Base-by-base conservation (phyloP, 2,797 vertebrate species). In the Sternarchorhynchus goeldii region DNA sequence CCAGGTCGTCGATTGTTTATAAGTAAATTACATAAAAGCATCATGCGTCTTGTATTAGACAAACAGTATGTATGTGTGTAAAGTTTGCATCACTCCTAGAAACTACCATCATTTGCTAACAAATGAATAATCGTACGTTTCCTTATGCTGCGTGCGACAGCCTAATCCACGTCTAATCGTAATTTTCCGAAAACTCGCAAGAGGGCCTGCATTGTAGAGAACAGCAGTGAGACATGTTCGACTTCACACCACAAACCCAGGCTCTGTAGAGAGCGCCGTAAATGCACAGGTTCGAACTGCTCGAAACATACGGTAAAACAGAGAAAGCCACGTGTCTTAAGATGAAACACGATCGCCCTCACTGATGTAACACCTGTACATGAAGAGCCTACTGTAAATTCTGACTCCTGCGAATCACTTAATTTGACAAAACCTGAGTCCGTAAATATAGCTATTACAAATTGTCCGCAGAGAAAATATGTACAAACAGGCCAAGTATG, bases 311-410 rank as follows among this genome's bases (percentile, higher is more conserved):
- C 8, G 45, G 12, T 2, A 12, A 50, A 14, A 50, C 1, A 36
- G 8, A 34, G 32, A 71, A 29, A 66, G 58, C 70, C 71, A 67
- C 76, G 69, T 78, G 77, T 45, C 20, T 29, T 14, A 39, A 10
- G 50, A 75, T 3, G 73, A 57, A 16, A 57, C 59, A 32, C 53
- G 59, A 62, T 12, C 10, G 10, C 10, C 0, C 3, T 50, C 45
- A 36, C 6, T 1, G 31, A 64, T 2, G 6, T 10, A 50, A 50
- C 45, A 39, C 62, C 32, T 36, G 34, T n/a, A 36, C 1, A n/a
- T 6, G 60, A 34, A 32, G 3, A 32, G 1, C 4, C 10, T 62
- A 6, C 62, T 64, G 14, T 8, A 36, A 64, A n/a, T n/a, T 8
- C 18, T 20, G 18, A 34, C 16, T 18, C 4, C 2, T 64, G 32